Conservation (phyloP, 2,888 invertebrate species). For the Baronia brevicornis region DNA sequence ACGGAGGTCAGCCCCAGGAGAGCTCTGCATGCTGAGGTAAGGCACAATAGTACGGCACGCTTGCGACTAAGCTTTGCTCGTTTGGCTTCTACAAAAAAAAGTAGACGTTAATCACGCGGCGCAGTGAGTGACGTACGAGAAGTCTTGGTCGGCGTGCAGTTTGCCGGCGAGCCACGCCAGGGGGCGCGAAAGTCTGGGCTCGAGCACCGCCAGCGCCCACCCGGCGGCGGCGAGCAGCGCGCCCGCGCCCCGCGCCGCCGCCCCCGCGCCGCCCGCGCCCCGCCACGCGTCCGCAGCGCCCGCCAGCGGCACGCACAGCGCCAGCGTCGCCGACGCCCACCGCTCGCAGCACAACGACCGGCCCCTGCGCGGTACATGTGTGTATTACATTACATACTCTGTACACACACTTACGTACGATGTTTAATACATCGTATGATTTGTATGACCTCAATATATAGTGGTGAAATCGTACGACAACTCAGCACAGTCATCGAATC, state of each 20-base stretch:
- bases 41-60: too few species aligned
- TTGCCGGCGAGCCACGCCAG: conserved; percentile 32
- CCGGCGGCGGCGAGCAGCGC: conserved; percentile 36
- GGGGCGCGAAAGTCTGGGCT: conserved; percentile 25
- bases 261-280: conserved; percentile 27
- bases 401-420: too few species aligned
- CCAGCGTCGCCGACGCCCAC: conserved; percentile 90
- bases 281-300: conserved; percentile 83
- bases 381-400: too few species aligned
- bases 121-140: conserved; percentile 37
- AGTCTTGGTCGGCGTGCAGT: conserved; percentile 38
- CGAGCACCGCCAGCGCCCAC: conserved; percentile 57
- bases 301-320: conserved; percentile 91
- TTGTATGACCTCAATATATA: too few species aligned
- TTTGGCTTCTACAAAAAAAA: conserved; percentile 17
- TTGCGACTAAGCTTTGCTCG: conserved; percentile 46
- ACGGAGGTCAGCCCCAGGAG: too few species aligned
- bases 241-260: conserved; percentile 17
- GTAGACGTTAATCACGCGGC: not conserved
- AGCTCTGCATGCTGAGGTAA: too few species aligned
- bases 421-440: too few species aligned
- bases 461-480: too few species aligned
- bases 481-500: too few species aligned
- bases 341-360: conserved; percentile 94
- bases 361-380: conserved; percentile 88